A percentile compares a stretch with the other conserved stretches of the same genome.
Evolutionary conservation across 1,140 invertebrate genomes (phyloP).

Genomic region (Periplaneta americana): DNA sequence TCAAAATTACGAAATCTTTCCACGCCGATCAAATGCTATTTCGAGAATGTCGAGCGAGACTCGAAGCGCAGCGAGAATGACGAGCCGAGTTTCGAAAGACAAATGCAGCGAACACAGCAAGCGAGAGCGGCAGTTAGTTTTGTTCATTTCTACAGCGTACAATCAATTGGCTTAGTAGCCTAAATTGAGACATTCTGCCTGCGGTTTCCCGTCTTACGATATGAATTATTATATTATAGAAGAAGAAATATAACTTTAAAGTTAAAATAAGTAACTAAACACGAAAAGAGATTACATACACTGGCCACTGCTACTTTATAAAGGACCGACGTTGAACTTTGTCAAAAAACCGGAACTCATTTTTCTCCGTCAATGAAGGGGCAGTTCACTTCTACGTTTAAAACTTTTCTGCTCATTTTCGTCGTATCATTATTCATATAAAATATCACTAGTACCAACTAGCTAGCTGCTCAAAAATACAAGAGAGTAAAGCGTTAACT

Average conservation of each 20-base stretch:
- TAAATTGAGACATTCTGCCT: too few species aligned
- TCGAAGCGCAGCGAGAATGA: too few species aligned
- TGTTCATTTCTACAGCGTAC: too few species aligned
- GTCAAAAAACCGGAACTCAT: not conserved
- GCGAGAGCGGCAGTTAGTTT: too few species aligned
- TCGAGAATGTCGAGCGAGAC: too few species aligned
- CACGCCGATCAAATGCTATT: too few species aligned
- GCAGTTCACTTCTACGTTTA: not conserved
- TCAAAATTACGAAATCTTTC: too few species aligned
- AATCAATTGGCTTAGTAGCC: too few species aligned
- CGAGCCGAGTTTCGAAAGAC: too few species aligned
- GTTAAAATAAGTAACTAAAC: not conserved
- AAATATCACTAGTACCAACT: not conserved
- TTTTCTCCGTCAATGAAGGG: not conserved
- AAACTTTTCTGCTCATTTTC: not conserved
- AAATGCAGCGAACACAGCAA: too few species aligned
- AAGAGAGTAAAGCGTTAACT: not conserved
- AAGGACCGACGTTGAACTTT: not conserved
- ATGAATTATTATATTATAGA: not conserved
- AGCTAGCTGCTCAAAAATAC: not conserved
- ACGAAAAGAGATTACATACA: not conserved
- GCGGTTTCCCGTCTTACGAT: too few species aligned
- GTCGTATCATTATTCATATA: not conserved
- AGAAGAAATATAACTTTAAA: not conserved
- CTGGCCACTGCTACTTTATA: not conserved